Evolutionary conservation across 2,888 invertebrate genomes (phyloP).

Genomic region (Synanthedon andrenaeformis): DNA sequence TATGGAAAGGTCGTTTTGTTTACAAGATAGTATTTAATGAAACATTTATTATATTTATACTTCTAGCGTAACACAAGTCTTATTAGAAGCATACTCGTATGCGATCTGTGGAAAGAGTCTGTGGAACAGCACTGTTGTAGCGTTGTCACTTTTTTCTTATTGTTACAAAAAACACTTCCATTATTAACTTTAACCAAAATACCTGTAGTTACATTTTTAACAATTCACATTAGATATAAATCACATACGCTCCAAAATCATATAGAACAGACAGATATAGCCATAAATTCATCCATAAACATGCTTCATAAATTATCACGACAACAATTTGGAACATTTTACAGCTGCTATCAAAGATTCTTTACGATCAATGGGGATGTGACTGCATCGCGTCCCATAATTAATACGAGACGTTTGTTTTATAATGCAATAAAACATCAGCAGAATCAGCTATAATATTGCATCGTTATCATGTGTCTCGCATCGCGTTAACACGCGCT

Average conservation of each 20-base stretch:
- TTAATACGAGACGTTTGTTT: conserved; percentile 69
- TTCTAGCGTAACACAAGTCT: too few species aligned
- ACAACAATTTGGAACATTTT: conserved; percentile 67
- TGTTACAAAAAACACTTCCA: too few species aligned
- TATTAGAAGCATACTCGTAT: too few species aligned
- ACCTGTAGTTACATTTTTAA: too few species aligned
- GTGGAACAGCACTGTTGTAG: too few species aligned
- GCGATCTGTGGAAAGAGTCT: too few species aligned
- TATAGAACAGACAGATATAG: conserved; percentile 33
- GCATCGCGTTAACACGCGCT: conserved; percentile 30
- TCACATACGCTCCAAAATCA: neutral
- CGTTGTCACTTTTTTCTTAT: too few species aligned
- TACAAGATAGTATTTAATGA: too few species aligned
- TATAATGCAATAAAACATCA: conserved; percentile 64
- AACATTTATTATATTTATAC: too few species aligned
- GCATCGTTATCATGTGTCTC: conserved; percentile 29
- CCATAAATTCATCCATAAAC: conserved; percentile 64
- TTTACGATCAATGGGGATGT: conserved; percentile 64
- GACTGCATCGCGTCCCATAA: conserved; percentile 57
- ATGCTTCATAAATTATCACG: conserved; percentile 68
- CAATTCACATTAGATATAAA: neutral
- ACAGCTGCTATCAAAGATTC: conserved; percentile 63
- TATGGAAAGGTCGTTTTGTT: too few species aligned
- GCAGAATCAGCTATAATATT: conserved; percentile 44
- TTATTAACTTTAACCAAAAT: too few species aligned